Base-by-base conservation (phyloP, 1,140 invertebrate species). In the Drosophila mayri region DNA sequence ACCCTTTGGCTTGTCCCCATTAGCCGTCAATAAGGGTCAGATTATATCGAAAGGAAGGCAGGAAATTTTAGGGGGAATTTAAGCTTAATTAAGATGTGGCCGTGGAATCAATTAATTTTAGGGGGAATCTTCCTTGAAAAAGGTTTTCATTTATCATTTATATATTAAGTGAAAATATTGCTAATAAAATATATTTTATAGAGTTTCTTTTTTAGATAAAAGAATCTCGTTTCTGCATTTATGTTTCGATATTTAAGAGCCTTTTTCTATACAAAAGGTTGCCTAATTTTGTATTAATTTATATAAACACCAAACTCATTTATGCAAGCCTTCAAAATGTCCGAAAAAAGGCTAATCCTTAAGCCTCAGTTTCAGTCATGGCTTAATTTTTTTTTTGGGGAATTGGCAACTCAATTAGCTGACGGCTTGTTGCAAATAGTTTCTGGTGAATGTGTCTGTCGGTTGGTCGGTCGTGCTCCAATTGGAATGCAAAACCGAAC, bases 401-500 rank as follows among this genome's bases (percentile, higher is more conserved):
- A 63, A 76, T 38, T 52, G 68, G 70, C 74, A 71, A 74, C 79
- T 77, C 80, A 90, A 90, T 90, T 90, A 85, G 78, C 73, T 59
- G 70, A 46, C 57, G 64, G 60, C 50, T 62, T 38, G 62, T 75
- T 90, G 70, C 50, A 73, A 83, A 64, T 75, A 55, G 70, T 62
- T 72, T 50, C 43, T 76, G 59, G 62, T 90, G 85, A 84, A 84
- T 90, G 78, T 90, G 67, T 74, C 47, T 77, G 67, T 80, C 47
- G 77, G 85, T 88, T 44, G 77, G 67, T 80, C 47, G 77, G 85
- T 88, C 73, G 84, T 88, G 85, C 85, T 90, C 86, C 85, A 90
- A 90, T 90, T 90, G 81, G 71, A 90, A 88, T 85, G 84, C 85
- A 87, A 84, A 90, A 78, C 75, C 77, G 83, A 84, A 70, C 79